Percentiles rank a stretch among this genome's conserved stretches.
phyloP scores from a whole-genome alignment of 1,140 invertebrate species.

The Helicoverpa armigera region DNA sequence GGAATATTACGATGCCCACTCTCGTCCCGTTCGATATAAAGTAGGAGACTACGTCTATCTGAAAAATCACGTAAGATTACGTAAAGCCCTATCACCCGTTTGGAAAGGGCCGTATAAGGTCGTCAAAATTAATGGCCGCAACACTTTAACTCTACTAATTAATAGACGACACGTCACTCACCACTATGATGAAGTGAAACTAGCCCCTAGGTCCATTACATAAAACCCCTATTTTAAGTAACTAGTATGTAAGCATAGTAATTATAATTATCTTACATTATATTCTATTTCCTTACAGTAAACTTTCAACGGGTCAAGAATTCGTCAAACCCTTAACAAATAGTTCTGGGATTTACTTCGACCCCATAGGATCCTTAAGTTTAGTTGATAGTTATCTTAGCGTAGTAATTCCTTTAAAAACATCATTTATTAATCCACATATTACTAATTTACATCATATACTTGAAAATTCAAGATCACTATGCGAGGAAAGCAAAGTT shows the following conservation, averaged over 20 bases:
- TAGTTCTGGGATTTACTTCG: background rate
- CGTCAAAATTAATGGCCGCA: conserved; percentile 28
- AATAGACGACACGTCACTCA: conserved; percentile 39
- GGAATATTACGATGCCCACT: conserved; percentile 2
- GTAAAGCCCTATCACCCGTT: conserved; percentile 32
- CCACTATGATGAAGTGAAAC: conserved; percentile 44
- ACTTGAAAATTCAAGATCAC: conserved; percentile 45
- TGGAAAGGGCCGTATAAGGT: conserved; percentile 15
- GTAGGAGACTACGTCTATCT: conserved; percentile 25
- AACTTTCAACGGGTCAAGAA: no score
- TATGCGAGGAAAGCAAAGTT: conserved; percentile 18
- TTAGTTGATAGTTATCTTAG: conserved; percentile 45
- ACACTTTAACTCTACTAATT: conserved; percentile 34
- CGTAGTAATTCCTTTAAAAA: conserved; percentile 48
- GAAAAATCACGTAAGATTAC: background rate
- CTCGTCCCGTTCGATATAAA: conserved; percentile 5
- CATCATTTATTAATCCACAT: conserved; percentile 53
- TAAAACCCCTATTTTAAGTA: no score
- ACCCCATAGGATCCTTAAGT: background rate
- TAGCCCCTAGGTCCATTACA: background rate
- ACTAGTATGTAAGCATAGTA: no score
- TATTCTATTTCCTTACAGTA: background rate
- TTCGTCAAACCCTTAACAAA: background rate
- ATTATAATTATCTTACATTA: no score
- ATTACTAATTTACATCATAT: conserved; percentile 49